These are phyloP conservation scores for Nipponacmea schrenckii DNA, from an alignment of 2,888 invertebrate genomes.

Conservation along the genomic window DNA sequence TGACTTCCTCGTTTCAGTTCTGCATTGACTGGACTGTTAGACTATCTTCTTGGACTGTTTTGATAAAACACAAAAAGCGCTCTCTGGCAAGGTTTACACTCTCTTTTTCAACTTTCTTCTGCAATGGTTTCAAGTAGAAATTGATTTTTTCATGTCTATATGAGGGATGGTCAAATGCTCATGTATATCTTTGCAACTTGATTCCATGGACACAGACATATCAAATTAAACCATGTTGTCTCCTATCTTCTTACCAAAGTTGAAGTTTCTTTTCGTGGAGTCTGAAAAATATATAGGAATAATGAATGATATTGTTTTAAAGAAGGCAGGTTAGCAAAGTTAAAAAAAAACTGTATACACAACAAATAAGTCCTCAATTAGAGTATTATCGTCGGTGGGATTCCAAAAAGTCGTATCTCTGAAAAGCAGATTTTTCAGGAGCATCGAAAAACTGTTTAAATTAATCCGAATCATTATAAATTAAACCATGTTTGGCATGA, in stretches of 20 bases:
- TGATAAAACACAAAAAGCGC: too few relatives aligned
- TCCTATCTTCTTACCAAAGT: background rate
- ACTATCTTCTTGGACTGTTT: background rate
- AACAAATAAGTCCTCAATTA: too few relatives aligned
- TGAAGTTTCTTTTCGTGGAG: background rate
- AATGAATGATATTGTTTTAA: too few relatives aligned
- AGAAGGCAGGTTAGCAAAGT: too few relatives aligned
- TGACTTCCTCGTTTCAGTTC: background rate
- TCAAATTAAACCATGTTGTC: too few relatives aligned
- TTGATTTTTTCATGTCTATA: background rate
- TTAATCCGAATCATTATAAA: background rate
- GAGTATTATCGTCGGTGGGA: too few relatives aligned
- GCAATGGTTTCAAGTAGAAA: background rate
- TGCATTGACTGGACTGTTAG: background rate
- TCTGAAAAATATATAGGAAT: background rate
- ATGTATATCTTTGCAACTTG: too few relatives aligned
- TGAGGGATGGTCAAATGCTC: background rate
- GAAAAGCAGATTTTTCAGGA: background rate
- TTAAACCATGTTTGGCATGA: background rate
- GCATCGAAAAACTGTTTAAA: background rate
- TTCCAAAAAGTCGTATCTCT: background rate
- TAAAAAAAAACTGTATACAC: too few relatives aligned
- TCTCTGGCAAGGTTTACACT: too few relatives aligned
- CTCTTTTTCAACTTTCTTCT: background rate
- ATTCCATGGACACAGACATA: too few relatives aligned